Evolutionary conservation across 2,113 vertebrate genomes (phyloP).

Genomic region (Plestiodon gilberti): DNA sequence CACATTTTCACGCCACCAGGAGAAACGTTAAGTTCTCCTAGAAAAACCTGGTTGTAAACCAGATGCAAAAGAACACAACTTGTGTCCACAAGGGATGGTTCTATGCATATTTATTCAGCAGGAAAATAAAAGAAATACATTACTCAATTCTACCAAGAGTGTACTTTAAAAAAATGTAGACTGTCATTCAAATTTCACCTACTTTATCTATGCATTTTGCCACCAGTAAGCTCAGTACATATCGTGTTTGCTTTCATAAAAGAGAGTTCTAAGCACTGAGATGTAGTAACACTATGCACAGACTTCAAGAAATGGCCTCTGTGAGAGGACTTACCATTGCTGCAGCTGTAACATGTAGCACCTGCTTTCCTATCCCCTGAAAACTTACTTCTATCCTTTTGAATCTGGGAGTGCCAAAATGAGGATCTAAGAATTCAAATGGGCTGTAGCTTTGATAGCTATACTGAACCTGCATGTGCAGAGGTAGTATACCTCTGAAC

Average conservation of each 20-base stretch:
- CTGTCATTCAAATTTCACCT: neutral
- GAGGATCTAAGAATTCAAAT: neutral
- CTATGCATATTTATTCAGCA: slow-evolving; percentile 15
- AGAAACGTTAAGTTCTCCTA: neutral
- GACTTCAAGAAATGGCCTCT: too few species aligned
- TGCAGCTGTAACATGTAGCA: neutral
- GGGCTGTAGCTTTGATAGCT: neutral
- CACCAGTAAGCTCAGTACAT: neutral
- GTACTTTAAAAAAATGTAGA: neutral
- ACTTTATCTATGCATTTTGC: neutral
- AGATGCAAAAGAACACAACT: neutral
- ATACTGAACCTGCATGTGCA: too few species aligned
- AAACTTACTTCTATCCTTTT: neutral
- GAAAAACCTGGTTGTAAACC: neutral
- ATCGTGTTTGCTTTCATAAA: too few species aligned
- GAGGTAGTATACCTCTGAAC: too few species aligned
- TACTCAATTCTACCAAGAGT: neutral
- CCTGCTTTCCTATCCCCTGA: neutral
- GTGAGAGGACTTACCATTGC: neutral
- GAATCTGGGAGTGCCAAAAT: neutral
- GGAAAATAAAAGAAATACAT: slow-evolving; percentile 19
- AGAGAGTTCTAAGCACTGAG: too few species aligned
- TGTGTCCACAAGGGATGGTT: slow-evolving; percentile 9
- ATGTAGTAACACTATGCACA: too few species aligned
- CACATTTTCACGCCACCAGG: slow-evolving; percentile 26